Percentiles rank a stretch among this genome's conserved stretches.
Conservation (phyloP, 2,113 vertebrate species). For the Pomatostomus ruficeps region DNA sequence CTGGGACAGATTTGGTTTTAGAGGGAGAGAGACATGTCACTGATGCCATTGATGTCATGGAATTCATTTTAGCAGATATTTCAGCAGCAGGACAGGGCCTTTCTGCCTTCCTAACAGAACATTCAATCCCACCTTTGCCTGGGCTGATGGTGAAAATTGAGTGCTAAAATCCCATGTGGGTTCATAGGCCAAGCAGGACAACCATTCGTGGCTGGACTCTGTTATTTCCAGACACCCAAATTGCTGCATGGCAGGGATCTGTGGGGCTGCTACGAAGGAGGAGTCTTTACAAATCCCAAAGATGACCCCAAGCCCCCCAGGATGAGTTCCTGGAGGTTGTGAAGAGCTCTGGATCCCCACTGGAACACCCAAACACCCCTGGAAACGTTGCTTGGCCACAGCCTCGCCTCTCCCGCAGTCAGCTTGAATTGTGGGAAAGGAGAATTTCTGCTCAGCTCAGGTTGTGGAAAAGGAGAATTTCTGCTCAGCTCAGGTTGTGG, state of each 20-base stretch:
- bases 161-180: background rate
- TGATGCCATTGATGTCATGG: rapidly evolving
- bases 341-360: background rate
- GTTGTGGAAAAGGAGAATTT: background rate
- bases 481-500: background rate
- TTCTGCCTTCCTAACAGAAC: background rate
- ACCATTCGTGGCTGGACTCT: rapidly evolving
- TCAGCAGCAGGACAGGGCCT: background rate
- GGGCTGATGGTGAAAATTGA: background rate
- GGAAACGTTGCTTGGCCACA: background rate
- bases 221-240: background rate
- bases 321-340: background rate
- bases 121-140: background rate
- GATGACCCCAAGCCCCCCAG: background rate
- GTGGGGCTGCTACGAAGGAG: background rate
- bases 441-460: constrained; percentile 1
- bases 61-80: background rate
- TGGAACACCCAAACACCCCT: background rate
- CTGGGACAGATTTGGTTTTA: background rate
- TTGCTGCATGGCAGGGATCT: background rate
- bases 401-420: background rate
- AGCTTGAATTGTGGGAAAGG: background rate
- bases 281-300: background rate
- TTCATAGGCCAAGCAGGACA: background rate
- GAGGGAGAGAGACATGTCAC: background rate